Evolutionary conservation across 2,888 invertebrate species (phyloP), one percentile per base, ranked within the genome.

Genomic region (Drosophila melanosoma): DNA sequence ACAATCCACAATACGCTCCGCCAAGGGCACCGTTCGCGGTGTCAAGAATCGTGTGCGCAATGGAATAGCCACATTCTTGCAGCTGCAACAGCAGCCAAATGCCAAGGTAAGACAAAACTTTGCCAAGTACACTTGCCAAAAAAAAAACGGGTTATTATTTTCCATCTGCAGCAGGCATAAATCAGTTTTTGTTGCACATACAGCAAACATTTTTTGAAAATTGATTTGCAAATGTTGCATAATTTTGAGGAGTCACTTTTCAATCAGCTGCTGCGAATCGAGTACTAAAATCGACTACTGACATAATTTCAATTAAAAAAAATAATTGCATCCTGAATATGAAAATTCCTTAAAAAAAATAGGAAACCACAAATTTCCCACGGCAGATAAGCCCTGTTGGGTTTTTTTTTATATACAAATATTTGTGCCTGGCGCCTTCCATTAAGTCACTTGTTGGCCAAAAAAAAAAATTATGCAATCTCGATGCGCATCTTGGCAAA

Each of bases 31-130:
- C 20, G 97, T 99, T 84, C 95, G 98, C 58, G 98, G 98, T 73
- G 98, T 98, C 74, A 98, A 97, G 94, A 98, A 99, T 94, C 95
- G 98, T 87, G 98, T 99, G 69, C 94, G 98, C 82, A 98, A 98
- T 81, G 98, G 98, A 76, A 98, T 99, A 90, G 98, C 97, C 61
- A 98, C 98, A 33, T 98, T 98, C 93, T 95, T 98, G 74, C 97
- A 97, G 92, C 96, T 97, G 90, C 96, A 96, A 91, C 85, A 86
- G 81, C 95, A 94, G 87, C 95, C 96, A 62, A 95, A 95, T 76
- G 93, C 94, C 77, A 98, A 97, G 96, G 98, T 98, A 94, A 94
- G 95, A 93, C 23, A 26, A n/a, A 17, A 45, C 7, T 1, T 20
- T 20, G 12, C 45, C 45, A 20, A 45, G 2, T 45, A 45, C 45